Conservation (phyloP, 2,797 vertebrate species). For the Coregonus suidteri region DNA sequence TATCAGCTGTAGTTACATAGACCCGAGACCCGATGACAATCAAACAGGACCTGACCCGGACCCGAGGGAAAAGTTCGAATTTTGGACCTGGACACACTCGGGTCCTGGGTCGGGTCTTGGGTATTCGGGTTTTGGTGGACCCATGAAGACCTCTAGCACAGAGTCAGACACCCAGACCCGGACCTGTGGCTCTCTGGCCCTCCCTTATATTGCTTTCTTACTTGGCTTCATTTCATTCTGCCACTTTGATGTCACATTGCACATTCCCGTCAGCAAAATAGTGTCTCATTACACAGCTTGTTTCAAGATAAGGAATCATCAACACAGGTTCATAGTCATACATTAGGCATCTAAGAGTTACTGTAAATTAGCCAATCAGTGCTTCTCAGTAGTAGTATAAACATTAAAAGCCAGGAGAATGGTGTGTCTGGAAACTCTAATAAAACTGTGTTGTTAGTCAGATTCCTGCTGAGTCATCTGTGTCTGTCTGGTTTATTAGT, state of each 20-base stretch:
- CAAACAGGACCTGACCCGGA: too few relatives aligned
- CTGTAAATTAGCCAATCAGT: background rate
- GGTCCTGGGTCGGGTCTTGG: too few relatives aligned
- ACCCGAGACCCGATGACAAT: too few relatives aligned
- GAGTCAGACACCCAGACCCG: background rate
- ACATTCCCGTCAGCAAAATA: background rate
- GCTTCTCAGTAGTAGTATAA: background rate
- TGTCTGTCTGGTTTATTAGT: constrained; percentile 40
- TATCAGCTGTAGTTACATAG: too few relatives aligned
- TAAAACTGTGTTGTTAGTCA: constrained; percentile 1
- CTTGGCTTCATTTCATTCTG: background rate
- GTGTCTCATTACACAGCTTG: background rate
- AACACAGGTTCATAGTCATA: background rate
- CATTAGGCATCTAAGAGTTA: background rate
- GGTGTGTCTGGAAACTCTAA: background rate
- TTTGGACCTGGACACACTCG: too few relatives aligned
- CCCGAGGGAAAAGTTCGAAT: background rate
- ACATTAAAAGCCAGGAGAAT: background rate
- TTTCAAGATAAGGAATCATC: background rate
- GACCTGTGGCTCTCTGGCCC: background rate
- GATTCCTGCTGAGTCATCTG: background rate
- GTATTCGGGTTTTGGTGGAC: too few relatives aligned
- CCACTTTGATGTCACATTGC: background rate
- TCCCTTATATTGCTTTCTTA: background rate
- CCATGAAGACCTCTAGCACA: background rate